Conservation (phyloP, 2,113 vertebrate species). For the Trichechus manatus region DNA sequence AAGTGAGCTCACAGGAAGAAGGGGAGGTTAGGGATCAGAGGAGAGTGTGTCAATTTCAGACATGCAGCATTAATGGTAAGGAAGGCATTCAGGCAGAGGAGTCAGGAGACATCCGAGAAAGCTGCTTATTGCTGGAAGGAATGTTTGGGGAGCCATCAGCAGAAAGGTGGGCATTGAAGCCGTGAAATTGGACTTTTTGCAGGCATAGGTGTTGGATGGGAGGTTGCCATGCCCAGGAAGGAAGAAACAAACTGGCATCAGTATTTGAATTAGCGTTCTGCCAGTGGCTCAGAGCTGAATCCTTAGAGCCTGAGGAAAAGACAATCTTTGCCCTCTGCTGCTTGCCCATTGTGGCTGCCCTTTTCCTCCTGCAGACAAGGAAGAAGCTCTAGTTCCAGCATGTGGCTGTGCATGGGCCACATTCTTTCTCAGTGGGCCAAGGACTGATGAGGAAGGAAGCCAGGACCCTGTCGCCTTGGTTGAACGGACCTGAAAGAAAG, state of each 20-base stretch:
- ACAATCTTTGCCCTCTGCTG: not conserved
- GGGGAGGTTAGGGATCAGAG: too few species aligned
- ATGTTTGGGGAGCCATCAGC: not conserved
- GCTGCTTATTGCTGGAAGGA: not conserved
- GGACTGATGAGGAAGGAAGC: not conserved
- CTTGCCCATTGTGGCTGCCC: not conserved
- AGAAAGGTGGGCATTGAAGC: not conserved
- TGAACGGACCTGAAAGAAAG: not conserved
- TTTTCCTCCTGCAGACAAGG: not conserved
- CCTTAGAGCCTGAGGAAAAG: not conserved
- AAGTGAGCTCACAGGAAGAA: not conserved
- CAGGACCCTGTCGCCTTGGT: not conserved
- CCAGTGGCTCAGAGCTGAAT: too few species aligned
- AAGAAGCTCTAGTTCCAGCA: not conserved
- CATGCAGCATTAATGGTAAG: not conserved
- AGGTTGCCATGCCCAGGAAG: not conserved
- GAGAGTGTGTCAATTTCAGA: not conserved
- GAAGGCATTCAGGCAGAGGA: not conserved
- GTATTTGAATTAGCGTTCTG: not conserved
- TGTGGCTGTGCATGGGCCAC: rapidly evolving
- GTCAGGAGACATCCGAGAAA: not conserved
- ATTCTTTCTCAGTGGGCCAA: rapidly evolving
- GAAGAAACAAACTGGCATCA: not conserved
- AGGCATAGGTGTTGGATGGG: not conserved
- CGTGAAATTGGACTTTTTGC: not conserved